Conservation (phyloP, 2,888 invertebrate genomes). For the Amitus sp. region DNA sequence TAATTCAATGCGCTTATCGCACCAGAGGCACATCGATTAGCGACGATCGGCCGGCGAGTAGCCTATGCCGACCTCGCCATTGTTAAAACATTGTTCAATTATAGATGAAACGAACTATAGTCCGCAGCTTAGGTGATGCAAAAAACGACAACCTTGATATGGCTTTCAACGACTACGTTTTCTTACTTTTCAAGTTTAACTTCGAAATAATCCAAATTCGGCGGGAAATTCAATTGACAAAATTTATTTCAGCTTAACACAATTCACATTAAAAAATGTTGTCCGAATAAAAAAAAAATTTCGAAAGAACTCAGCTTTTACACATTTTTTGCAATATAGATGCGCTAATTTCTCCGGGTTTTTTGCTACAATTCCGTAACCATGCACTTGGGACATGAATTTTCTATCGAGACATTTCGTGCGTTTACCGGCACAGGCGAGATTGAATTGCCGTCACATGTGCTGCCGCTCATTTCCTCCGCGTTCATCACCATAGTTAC, state of each 20-base stretch:
- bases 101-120: constrained; percentile 36
- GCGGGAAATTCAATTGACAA: background rate
- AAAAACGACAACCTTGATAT: constrained; percentile 24
- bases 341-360: too few relatives aligned
- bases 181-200: background rate
- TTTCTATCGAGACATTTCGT: too few relatives aligned
- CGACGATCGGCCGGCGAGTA: constrained; percentile 7
- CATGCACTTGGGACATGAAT: too few relatives aligned
- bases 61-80: constrained; percentile 19
- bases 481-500: constrained; percentile 53
- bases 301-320: too few relatives aligned
- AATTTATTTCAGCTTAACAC: background rate
- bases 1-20: background rate
- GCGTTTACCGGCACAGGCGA: constrained; percentile 14
- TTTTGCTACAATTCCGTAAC: too few relatives aligned
- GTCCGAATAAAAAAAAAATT: too few relatives aligned
- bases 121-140: constrained; percentile 12
- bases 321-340: too few relatives aligned
- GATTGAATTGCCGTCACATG: too few relatives aligned
- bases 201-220: background rate
- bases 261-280: too few relatives aligned
- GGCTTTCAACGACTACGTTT: too few relatives aligned
- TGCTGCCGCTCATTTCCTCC: too few relatives aligned
- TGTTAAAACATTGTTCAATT: constrained; percentile 37
- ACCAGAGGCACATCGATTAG: constrained; percentile 37